phyloP scores from a whole-genome alignment of 2,113 vertebrate species.

The Epinephelus cyanopodus region DNA sequence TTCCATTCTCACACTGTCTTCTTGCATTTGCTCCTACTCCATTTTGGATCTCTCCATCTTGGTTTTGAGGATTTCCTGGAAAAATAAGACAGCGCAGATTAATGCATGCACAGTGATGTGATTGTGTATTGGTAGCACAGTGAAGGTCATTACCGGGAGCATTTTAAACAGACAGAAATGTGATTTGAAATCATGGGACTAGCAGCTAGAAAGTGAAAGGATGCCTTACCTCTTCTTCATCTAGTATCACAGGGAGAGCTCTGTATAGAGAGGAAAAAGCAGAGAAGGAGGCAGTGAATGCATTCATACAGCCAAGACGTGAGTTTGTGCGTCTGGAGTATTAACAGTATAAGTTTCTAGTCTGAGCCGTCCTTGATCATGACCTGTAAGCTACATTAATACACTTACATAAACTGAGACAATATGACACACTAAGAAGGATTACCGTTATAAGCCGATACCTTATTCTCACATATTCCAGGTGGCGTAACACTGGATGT shows the following conservation, averaged over 20 bases:
- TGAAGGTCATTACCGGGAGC: slow-evolving; percentile 1
- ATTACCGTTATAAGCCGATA: slow-evolving; percentile 2
- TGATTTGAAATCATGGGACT: slow-evolving; percentile 55
- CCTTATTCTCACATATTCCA: not conserved
- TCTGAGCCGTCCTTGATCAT: not conserved
- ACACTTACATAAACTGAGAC: not conserved
- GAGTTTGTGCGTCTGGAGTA: not conserved
- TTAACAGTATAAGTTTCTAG: not conserved
- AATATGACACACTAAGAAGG: not conserved
- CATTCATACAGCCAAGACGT: not conserved
- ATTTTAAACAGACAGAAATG: slow-evolving; percentile 38
- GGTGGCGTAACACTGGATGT: not conserved
- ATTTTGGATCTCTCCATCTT: slow-evolving; percentile 86
- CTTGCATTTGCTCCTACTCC: slow-evolving; percentile 71
- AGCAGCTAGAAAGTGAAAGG: not conserved
- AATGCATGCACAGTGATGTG: not conserved
- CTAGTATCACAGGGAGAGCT: slow-evolving; percentile 83
- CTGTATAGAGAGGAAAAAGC: slow-evolving; percentile 54
- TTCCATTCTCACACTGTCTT: not conserved
- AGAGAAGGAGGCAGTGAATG: not conserved
- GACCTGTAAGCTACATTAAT: not conserved
- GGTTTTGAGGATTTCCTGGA: slow-evolving; percentile 84
- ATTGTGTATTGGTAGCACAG: not conserved
- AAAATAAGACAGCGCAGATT: slow-evolving; percentile 1
- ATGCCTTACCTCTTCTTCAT: slow-evolving; percentile 85